These are phyloP conservation scores for Subacronicta megacephala DNA, from an alignment of 2,888 invertebrate species.

Conservation along the genomic window DNA sequence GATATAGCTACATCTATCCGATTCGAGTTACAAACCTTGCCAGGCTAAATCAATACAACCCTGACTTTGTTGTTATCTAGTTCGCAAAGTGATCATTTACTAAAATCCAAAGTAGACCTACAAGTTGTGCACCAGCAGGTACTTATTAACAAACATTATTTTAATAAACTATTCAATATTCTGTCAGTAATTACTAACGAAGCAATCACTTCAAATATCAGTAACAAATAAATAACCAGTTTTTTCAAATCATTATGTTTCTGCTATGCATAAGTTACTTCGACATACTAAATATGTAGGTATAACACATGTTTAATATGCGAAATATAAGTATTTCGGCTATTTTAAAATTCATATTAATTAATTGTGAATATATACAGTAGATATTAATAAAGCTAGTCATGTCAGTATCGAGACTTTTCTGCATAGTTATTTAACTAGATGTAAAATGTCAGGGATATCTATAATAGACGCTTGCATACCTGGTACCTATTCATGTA, in stretches of 20 bases:
- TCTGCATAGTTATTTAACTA: slow-evolving; percentile 51
- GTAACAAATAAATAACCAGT: slow-evolving; percentile 12
- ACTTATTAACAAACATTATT: slow-evolving; percentile 31
- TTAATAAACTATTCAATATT: slow-evolving; percentile 30
- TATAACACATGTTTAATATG: slow-evolving; percentile 10
- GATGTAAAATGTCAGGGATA: slow-evolving; percentile 70
- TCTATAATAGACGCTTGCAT: slow-evolving; percentile 50
- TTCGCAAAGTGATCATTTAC: slow-evolving; percentile 39
- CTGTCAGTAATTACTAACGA: slow-evolving; percentile 18
- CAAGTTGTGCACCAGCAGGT: slow-evolving; percentile 9
- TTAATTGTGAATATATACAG: slow-evolving; percentile 25
- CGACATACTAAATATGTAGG: background rate
- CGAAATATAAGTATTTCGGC: slow-evolving; percentile 5
- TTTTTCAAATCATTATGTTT: slow-evolving; percentile 10
- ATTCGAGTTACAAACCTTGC: slow-evolving; percentile 47
- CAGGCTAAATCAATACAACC: slow-evolving; percentile 54
- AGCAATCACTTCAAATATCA: slow-evolving; percentile 22
- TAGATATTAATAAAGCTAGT: slow-evolving; percentile 26
- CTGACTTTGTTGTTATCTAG: slow-evolving; percentile 57
- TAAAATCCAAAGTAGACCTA: slow-evolving; percentile 40
- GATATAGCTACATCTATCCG: slow-evolving; percentile 28
- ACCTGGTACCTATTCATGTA: slow-evolving; percentile 25
- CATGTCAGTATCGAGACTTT: slow-evolving; percentile 40
- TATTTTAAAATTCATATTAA: slow-evolving; percentile 24
- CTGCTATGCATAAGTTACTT: slow-evolving; percentile 3